phyloP scores from a whole-genome alignment of 2,113 vertebrate species.

The Apteryx mantelli region DNA sequence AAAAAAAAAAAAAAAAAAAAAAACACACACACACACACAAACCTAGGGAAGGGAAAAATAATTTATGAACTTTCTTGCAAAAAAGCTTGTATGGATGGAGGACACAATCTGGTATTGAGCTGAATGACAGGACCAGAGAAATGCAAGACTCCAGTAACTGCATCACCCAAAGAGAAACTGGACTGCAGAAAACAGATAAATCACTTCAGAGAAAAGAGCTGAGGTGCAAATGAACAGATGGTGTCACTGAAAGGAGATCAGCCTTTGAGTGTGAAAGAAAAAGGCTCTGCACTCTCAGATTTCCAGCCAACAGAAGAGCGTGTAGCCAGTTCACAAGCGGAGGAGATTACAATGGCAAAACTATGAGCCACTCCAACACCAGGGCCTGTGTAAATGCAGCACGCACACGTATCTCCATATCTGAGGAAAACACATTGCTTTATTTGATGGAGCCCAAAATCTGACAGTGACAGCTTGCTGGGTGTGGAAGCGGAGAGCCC shows the following conservation, averaged over 20 bases:
- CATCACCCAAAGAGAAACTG: not conserved
- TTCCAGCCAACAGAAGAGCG: not conserved
- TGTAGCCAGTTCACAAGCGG: not conserved
- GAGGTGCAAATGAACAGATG: not conserved
- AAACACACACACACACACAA: not conserved
- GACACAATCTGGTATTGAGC: not conserved
- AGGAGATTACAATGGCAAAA: not conserved
- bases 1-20: not conserved
- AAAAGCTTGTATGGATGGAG: not conserved
- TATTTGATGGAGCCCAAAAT: not conserved
- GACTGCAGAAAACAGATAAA: constrained; percentile 13
- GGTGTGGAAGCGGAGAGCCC: not conserved
- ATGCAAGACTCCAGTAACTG: not conserved
- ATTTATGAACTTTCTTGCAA: constrained; percentile 33
- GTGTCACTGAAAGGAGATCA: not conserved
- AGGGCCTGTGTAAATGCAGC: not conserved
- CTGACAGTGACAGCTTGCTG: not conserved
- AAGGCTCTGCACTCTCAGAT: not conserved
- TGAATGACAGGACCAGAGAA: not conserved
- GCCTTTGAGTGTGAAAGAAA: not conserved
- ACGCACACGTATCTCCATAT: rapidly evolving
- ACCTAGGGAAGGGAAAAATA: not conserved
- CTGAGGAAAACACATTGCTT: not conserved
- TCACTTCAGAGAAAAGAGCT: not conserved
- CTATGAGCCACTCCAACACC: not conserved